Conservation (phyloP, 2,113 vertebrate genomes). For the Poeciliopsis occidentalis region DNA sequence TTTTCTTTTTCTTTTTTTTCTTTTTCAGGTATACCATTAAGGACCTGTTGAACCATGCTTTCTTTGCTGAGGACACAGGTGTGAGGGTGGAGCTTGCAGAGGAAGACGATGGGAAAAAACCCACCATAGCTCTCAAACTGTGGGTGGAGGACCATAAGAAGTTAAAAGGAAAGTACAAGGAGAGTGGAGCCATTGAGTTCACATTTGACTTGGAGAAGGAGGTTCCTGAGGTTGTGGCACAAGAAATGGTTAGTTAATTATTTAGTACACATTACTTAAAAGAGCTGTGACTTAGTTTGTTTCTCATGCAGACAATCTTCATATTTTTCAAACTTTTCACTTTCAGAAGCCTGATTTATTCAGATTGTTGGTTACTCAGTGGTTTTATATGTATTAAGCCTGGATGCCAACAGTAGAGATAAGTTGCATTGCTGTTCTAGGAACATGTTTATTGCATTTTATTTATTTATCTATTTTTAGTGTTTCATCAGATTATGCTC, state of each 20-base stretch:
- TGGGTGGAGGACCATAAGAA: conserved; percentile 98
- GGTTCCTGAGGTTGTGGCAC: conserved; percentile 91
- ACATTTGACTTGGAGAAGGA: conserved; percentile 93
- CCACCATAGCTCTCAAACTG: conserved; percentile 91
- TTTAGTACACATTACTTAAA: background rate
- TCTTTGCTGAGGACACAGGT: conserved; percentile 96
- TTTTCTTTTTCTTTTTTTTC: conserved; percentile 3
- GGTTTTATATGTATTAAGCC: background rate
- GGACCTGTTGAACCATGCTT: conserved; percentile 93
- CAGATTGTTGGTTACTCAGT: background rate
- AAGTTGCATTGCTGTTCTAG: conserved; percentile 28
- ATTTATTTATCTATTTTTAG: conserved; percentile 9
- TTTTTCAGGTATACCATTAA: conserved; percentile 90
- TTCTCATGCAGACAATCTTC: background rate
- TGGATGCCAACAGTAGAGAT: conserved; percentile 21
- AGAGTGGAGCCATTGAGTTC: conserved; percentile 95
- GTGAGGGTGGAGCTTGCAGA: conserved; percentile 95
- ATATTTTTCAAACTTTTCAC: background rate
- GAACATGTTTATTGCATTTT: conserved; percentile 18
- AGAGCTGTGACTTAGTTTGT: background rate
- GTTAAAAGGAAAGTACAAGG: conserved; percentile 96
- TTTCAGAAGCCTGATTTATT: background rate
- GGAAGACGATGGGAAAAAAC: conserved; percentile 93
- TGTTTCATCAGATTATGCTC: conserved; percentile 21
- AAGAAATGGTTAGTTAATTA: conserved; percentile 89